phyloP scores from a whole-genome alignment of 2,113 vertebrate species.

The Brienomyrus longianalis region DNA sequence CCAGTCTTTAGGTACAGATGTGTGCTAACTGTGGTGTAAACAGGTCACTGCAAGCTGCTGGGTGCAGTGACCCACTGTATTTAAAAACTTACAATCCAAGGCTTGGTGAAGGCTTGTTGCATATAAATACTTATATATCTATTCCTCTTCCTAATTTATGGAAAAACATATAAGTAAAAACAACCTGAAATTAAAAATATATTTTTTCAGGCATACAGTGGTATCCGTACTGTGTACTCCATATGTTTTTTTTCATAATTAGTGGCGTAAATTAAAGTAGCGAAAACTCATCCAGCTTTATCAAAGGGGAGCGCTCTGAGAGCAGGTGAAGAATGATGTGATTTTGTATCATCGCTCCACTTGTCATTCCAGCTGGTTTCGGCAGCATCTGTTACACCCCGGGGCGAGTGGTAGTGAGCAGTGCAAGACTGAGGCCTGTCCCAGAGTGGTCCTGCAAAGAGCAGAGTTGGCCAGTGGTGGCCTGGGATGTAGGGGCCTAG shows the following conservation, averaged over 20 bases:
- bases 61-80: neutral
- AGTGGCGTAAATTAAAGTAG: neutral
- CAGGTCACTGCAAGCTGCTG: neutral
- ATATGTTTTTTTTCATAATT: neutral
- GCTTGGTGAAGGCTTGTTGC: neutral
- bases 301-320: neutral
- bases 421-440: neutral
- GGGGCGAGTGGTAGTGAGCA: neutral
- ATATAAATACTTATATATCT: neutral
- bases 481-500: neutral
- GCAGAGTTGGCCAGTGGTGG: neutral
- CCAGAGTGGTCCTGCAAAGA: neutral
- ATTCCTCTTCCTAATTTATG: neutral
- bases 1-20: neutral
- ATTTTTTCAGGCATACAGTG: neutral
- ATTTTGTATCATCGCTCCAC: neutral
- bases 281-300: neutral
- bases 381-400: neutral
- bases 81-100: neutral
- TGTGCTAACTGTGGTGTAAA: neutral
- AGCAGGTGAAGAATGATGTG: neutral
- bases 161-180: neutral
- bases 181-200: no score
- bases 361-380: constrained; percentile 11
- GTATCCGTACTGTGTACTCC: neutral